A percentile compares a stretch with the other conserved stretches of the same genome.
Conservation (phyloP, 2,888 invertebrate genomes). For the Rhagophthalmus giganteus region DNA sequence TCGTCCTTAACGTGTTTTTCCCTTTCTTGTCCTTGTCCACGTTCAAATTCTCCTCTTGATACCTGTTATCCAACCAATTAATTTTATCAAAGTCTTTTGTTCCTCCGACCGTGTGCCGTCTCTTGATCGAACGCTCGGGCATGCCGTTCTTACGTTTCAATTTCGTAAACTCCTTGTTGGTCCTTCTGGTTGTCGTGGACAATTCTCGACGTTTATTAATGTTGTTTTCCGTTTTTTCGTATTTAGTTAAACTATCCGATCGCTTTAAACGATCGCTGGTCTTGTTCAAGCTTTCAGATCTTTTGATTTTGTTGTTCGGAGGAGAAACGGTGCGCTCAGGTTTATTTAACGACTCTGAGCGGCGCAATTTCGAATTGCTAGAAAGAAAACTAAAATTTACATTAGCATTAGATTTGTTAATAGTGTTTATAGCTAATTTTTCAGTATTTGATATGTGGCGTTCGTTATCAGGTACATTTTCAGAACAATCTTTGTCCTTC, state of each 20-base stretch:
- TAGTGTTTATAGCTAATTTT: constrained; percentile 35
- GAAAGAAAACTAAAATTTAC: constrained; percentile 21
- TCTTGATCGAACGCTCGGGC: constrained; percentile 82
- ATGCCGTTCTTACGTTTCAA: constrained; percentile 75
- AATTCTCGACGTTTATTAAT: constrained; percentile 72
- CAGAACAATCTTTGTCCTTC: constrained; percentile 55
- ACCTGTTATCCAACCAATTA: constrained; percentile 60
- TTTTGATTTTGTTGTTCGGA: constrained; percentile 58
- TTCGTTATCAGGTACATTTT: constrained; percentile 51
- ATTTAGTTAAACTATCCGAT: constrained; percentile 69
- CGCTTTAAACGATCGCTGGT: constrained; percentile 59
- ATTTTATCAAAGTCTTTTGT: constrained; percentile 82
- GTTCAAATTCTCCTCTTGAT: constrained; percentile 56
- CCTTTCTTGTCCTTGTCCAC: constrained; percentile 52
- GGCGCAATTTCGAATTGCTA: constrained; percentile 57
- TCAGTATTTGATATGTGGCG: constrained; percentile 42
- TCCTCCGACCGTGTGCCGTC: constrained; percentile 90
- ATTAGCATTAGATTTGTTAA: constrained; percentile 28
- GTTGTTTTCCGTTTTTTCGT: constrained; percentile 78
- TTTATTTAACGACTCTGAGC: constrained; percentile 67
- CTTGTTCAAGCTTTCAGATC: constrained; percentile 65
- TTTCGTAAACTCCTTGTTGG: constrained; percentile 62
- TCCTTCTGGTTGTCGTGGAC: constrained; percentile 52
- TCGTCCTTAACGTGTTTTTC: constrained; percentile 62
- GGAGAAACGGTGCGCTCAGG: constrained; percentile 57